A percentile compares a stretch with the other conserved stretches of the same genome.
These are phyloP conservation scores for Adelosebastes latens DNA, from an alignment of 2,797 vertebrate species.

Conservation along the genomic window DNA sequence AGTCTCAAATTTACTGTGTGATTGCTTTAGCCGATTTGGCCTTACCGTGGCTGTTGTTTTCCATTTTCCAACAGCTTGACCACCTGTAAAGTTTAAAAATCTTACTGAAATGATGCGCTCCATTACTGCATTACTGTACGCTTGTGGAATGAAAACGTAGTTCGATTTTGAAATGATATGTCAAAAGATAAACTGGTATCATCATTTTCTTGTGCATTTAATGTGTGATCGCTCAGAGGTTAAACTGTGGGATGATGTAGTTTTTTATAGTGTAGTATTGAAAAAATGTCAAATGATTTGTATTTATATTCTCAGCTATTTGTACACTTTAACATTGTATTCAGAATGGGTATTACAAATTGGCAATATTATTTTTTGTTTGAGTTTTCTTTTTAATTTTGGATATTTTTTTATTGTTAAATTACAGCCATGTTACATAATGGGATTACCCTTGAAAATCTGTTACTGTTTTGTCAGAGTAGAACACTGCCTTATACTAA, in stretches of 20 bases:
- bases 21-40: conserved; percentile 5
- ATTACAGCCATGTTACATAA: conserved; percentile 38
- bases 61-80: conserved; percentile 15
- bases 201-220: conserved; percentile 36
- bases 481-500: conserved; percentile 75
- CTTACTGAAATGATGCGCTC: conserved; percentile 18
- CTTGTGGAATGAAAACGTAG: conserved; percentile 26
- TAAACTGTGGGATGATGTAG: conserved; percentile 38
- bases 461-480: conserved; percentile 62
- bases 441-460: conserved; percentile 29
- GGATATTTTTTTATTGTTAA: not conserved
- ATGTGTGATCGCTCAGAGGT: conserved; percentile 28
- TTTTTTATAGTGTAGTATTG: conserved; percentile 53
- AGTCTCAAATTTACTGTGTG: not conserved
- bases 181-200: conserved; percentile 32
- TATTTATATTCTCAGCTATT: conserved; percentile 73
- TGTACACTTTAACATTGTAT: conserved; percentile 61
- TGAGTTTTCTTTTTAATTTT: not conserved
- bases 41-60: conserved; percentile 7
- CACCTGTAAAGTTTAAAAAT: conserved; percentile 30
- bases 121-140: conserved; percentile 25
- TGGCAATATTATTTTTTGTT: conserved; percentile 17
- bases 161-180: conserved; percentile 20
- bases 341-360: conserved; percentile 39
- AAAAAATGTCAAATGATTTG: conserved; percentile 56